Evolutionary conservation across 2,113 vertebrate genomes (phyloP), one percentile per base, ranked within the genome.

Genomic region (Rissa tridactyla): DNA sequence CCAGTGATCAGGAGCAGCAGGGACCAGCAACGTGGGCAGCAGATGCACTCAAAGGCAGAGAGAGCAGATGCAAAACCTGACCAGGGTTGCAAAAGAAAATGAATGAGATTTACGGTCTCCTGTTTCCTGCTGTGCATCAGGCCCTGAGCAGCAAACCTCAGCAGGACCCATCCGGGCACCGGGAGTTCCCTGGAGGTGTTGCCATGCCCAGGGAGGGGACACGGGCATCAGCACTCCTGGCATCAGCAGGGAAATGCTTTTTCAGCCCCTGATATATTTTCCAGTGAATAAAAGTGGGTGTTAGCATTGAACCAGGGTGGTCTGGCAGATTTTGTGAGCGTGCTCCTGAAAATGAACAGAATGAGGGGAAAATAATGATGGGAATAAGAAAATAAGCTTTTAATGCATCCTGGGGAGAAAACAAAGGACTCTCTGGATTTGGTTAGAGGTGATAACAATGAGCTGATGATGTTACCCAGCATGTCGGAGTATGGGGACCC

Each of bases 111-210:
- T 85, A 20, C 2, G 3, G 15, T 71, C 10, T 46, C 6, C 14
- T 46, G 13, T 47, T 78, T 40, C 7, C 13, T 20, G 34, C 36
- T 0, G 4, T 47, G 36, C 68, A 80, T 46, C 68, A 47, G 34
- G 9, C 25, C 11, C 34, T 22, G 18, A 58, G 54, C 44, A 52
- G 38, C 32, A 75, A 64, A 57, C 42, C 34, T 40, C 84, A 36
- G 61, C 0, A 0, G 54, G 34, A 27, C 5, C 14, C 27, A 14
- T 12, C 10, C 4, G 4, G 36, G 30, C 70, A 51, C 34, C 32
- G 20, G 25, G 8, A 3, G 20, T 27, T 83, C 73, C 32, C 38
- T 38, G 65, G 21, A 26, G 32, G 5, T 20, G 36, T 27, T 80
- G 14, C 14, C 62, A 34, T 86, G 46, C 34, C 34, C 2, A 0